Percentiles rank a stretch among this genome's conserved stretches.
These are phyloP conservation scores for Mus spicilegus DNA, from an alignment of 2,113 vertebrate genomes.

Conservation along the genomic window DNA sequence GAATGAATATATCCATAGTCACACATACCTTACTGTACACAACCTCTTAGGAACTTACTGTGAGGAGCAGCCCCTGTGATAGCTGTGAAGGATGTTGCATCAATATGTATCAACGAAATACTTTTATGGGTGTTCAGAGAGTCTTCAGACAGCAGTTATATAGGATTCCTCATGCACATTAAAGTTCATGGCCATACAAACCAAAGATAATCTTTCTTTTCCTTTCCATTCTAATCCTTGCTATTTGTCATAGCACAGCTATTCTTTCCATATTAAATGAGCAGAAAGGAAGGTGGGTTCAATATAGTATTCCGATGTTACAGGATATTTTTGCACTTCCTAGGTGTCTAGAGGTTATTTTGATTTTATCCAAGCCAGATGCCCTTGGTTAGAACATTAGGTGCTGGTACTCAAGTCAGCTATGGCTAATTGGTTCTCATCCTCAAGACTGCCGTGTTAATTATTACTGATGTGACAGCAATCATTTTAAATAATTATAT, in stretches of 20 bases:
- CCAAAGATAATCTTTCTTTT: not conserved
- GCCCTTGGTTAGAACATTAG: constrained; percentile 89
- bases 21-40: not conserved
- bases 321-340: constrained; percentile 91
- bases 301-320: not conserved
- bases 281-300: not conserved
- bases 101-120: not conserved
- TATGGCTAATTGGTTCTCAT: constrained; percentile 90
- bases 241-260: not conserved
- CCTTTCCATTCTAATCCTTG: not conserved
- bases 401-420: constrained; percentile 91
- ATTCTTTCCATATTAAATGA: not conserved
- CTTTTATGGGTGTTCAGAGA: not conserved
- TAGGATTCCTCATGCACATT: not conserved
- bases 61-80: not conserved
- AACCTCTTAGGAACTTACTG: not conserved
- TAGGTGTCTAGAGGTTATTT: constrained; percentile 91
- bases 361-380: constrained; percentile 93
- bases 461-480: constrained; percentile 85
- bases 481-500: constrained; percentile 89
- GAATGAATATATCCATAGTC: not conserved
- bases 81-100: not conserved
- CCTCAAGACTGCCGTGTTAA: constrained; percentile 87
- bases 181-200: not conserved
- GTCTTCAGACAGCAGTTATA: not conserved